Evolutionary conservation across 2,888 invertebrate species (phyloP).

Genomic region (Syritta pipiens): DNA sequence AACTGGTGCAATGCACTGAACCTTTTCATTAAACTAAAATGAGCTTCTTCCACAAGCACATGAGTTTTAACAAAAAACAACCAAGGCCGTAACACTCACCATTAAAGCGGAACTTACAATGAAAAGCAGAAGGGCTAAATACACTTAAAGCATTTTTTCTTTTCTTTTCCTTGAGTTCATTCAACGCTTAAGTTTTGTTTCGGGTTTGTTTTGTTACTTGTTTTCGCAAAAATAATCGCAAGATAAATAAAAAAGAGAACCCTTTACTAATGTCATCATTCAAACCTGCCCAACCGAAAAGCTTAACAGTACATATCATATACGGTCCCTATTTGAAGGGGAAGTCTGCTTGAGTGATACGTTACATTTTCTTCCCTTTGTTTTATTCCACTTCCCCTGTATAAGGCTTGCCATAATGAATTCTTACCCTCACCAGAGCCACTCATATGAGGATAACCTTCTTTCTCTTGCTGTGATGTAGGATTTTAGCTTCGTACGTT

Average conservation of each 20-base stretch:
- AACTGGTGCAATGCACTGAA: too few species aligned
- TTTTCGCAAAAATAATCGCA: slow-evolving; percentile 11
- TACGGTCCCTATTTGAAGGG: slow-evolving; percentile 11
- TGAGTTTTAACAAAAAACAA: too few species aligned
- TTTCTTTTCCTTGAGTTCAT: slow-evolving; percentile 27
- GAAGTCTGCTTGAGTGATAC: slow-evolving; percentile 1
- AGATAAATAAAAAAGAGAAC: slow-evolving; percentile 18
- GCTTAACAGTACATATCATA: slow-evolving; percentile 14
- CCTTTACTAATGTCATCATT: slow-evolving; percentile 17
- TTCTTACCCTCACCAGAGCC: slow-evolving; percentile 9
- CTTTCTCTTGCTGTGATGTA: not conserved
- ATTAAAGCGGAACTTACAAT: too few species aligned
- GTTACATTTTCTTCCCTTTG: slow-evolving; percentile 2
- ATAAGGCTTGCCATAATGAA: slow-evolving; percentile 31
- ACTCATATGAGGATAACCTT: not conserved
- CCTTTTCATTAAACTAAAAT: too few species aligned
- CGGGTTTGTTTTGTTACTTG: slow-evolving; percentile 4
- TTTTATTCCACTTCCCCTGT: slow-evolving; percentile 9
- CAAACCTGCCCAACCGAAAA: slow-evolving; percentile 16
- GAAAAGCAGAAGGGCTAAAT: not conserved
- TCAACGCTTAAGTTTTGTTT: slow-evolving; percentile 40
- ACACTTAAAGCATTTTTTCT: not conserved
- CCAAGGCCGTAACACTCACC: too few species aligned
- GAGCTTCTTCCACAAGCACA: too few species aligned
- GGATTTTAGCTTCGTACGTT: slow-evolving; percentile 2